Evolutionary conservation across 2,888 invertebrate species (phyloP).

Genomic region (Odontocolon sp.): DNA sequence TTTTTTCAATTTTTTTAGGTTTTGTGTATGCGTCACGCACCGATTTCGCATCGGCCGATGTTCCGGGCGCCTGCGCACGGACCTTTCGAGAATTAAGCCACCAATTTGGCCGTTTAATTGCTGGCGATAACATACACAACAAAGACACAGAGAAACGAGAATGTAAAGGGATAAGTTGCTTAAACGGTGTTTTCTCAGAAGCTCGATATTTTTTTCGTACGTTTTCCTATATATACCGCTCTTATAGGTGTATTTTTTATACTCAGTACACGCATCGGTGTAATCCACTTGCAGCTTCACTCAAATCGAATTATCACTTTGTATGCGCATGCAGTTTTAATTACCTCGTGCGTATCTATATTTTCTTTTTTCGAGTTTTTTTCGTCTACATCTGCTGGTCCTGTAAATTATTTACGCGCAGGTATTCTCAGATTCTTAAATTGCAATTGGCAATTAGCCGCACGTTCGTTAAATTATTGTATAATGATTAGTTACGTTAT

Average conservation of each 20-base stretch:
- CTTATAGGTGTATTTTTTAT: neutral
- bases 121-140: conserved; percentile 7
- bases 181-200: neutral
- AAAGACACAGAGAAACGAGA: neutral
- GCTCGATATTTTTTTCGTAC: neutral
- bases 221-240: too few relatives aligned
- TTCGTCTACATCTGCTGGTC: neutral
- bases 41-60: conserved; percentile 12
- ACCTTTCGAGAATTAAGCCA: neutral
- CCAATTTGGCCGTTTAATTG: conserved; percentile 37
- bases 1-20: conserved; percentile 11
- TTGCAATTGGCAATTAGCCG: neutral
- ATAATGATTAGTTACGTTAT: neutral
- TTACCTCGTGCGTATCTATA: conserved; percentile 28
- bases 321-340: conserved; percentile 59
- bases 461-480: neutral
- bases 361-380: neutral
- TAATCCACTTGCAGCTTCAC: neutral
- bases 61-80: neutral
- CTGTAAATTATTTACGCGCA: neutral
- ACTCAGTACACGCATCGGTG: neutral
- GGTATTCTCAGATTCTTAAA: neutral
- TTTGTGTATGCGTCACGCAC: neutral
- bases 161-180: neutral
- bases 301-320: conserved; percentile 61